phyloP scores from a whole-genome alignment of 1,140 invertebrate genomes.

The Drosophila sechellia region DNA sequence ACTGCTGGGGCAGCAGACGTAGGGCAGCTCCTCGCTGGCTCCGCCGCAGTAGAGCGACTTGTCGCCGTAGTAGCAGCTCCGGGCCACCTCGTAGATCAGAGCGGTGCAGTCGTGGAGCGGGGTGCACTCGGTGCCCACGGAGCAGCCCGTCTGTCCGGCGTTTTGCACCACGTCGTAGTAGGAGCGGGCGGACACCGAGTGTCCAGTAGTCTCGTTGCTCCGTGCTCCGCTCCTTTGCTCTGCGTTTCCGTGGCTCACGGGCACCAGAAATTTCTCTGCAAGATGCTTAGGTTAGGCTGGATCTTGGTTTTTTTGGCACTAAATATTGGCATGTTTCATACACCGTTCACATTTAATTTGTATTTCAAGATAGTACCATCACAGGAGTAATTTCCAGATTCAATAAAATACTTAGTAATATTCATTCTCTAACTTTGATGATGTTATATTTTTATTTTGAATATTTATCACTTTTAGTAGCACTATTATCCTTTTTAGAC shows the following conservation, averaged over 20 bases:
- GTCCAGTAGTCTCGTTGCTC: conserved; percentile 25
- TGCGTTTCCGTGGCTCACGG: conserved; percentile 21
- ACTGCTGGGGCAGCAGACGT: conserved; percentile 83
- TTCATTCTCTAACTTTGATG: no score
- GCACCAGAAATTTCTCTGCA: conserved; percentile 60
- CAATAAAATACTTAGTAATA: no score
- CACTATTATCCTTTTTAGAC: not conserved
- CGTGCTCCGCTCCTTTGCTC: conserved; percentile 1
- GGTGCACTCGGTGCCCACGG: conserved; percentile 78
- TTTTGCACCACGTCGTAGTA: conserved; percentile 43
- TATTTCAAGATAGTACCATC: no score
- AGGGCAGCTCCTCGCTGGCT: conserved; percentile 74
- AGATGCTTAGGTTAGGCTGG: not conserved
- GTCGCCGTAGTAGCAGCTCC: conserved; percentile 80
- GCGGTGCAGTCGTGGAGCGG: conserved; percentile 80
- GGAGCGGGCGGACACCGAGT: conserved; percentile 62
- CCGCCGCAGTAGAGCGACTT: conserved; percentile 82
- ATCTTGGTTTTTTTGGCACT: not conserved
- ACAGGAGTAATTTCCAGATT: no score
- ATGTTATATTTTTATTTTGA: no score
- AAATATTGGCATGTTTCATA: no score
- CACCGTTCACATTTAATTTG: no score
- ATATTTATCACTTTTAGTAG: not conserved
- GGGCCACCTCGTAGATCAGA: conserved; percentile 80
- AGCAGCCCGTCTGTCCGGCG: conserved; percentile 51